phyloP scores from a whole-genome alignment of 2,113 vertebrate genomes.

The Lucifuga dentata region DNA sequence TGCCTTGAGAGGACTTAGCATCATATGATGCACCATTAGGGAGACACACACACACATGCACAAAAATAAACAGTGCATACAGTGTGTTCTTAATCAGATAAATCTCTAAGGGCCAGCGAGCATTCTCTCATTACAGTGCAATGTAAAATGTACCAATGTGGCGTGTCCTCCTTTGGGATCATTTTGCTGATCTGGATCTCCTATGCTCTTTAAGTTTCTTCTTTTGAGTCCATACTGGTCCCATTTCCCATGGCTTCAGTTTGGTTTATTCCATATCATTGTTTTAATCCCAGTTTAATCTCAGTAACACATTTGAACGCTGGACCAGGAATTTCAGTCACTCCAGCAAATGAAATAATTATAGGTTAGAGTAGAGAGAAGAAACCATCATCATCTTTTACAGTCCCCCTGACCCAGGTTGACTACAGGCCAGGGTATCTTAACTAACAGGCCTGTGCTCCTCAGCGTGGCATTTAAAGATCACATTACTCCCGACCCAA shows the following conservation, averaged over 20 bases:
- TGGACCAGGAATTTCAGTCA: not conserved
- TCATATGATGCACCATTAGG: slow-evolving; percentile 61
- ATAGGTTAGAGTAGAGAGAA: not conserved
- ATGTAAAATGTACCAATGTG: slow-evolving; percentile 2
- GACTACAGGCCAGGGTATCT: no score
- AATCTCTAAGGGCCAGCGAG: slow-evolving; percentile 15
- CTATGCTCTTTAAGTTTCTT: not conserved
- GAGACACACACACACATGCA: slow-evolving; percentile 36
- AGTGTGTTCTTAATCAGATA: slow-evolving; percentile 51
- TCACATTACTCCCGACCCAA: slow-evolving; percentile 43
- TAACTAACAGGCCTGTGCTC: slow-evolving; percentile 30
- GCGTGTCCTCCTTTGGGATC: not conserved
- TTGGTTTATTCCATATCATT: no score
- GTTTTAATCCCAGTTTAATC: no score
- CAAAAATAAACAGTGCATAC: slow-evolving; percentile 16
- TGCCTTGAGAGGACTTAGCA: slow-evolving; percentile 47
- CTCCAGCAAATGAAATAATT: not conserved
- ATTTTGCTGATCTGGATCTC: not conserved
- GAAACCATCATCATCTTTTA: no score
- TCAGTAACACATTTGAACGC: no score
- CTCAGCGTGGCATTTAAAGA: slow-evolving; percentile 24
- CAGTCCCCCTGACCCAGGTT: no score
- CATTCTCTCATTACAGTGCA: slow-evolving; percentile 22
- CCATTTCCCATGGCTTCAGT: no score
- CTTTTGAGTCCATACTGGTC: not conserved